Conservation (phyloP, 2,888 invertebrate species). For the Spodoptera littoralis region DNA sequence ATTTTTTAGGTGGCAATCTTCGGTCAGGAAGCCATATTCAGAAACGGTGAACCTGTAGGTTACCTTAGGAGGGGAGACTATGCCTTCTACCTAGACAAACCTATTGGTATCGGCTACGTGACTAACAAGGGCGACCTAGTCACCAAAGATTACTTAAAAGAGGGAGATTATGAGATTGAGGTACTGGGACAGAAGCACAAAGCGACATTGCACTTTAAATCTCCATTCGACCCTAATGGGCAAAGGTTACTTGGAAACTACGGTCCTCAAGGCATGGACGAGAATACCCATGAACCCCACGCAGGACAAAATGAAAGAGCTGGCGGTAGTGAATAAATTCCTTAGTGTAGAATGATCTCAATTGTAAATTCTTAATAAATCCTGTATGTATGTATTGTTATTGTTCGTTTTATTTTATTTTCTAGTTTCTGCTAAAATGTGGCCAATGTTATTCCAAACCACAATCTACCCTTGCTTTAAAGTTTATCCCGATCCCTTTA, state of each 20-base stretch:
- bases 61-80: constrained; percentile 95
- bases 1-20: constrained; percentile 91
- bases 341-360: constrained; percentile 63
- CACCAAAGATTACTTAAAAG: constrained; percentile 90
- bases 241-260: constrained; percentile 92
- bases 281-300: constrained; percentile 82
- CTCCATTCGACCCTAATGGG: constrained; percentile 95
- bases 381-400: no score
- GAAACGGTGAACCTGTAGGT: constrained; percentile 93
- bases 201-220: constrained; percentile 91
- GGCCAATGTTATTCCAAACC: no score
- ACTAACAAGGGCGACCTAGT: constrained; percentile 89
- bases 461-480: no score
- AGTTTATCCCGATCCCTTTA: no score
- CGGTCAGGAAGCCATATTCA: constrained; percentile 95
- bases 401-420: no score
- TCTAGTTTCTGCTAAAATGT: no score
- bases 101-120: constrained; percentile 90
- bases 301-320: constrained; percentile 84
- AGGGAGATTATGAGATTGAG: constrained; percentile 94
- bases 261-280: constrained; percentile 79
- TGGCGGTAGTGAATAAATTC: constrained; percentile 83
- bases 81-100: constrained; percentile 88
- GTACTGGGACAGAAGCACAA: constrained; percentile 92
- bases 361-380: constrained; percentile 21